These are phyloP conservation scores for Neosilurus hyrtlii DNA, from an alignment of 2,797 vertebrate genomes.

Conservation along the genomic window DNA sequence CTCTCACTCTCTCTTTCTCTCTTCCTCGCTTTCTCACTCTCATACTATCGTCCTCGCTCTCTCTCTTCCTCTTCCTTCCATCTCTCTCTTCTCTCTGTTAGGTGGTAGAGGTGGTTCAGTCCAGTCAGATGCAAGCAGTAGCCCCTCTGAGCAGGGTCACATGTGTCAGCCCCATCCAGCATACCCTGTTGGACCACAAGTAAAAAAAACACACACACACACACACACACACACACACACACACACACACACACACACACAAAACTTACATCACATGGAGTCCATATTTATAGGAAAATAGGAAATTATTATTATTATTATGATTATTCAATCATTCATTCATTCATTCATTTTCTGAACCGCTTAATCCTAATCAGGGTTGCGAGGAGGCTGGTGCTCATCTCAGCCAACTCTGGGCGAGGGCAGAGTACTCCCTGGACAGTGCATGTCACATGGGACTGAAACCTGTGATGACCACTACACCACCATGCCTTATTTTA, in stretches of 20 bases:
- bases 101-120: constrained; percentile 85
- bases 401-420: no score
- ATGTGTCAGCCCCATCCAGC: constrained; percentile 84
- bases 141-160: constrained; percentile 85
- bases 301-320: no score
- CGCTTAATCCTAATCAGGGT: no score
- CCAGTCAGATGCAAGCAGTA: constrained; percentile 83
- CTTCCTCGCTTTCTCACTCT: background rate
- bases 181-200: constrained; percentile 92
- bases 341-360: no score
- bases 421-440: no score
- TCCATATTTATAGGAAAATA: no score
- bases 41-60: constrained; percentile 24
- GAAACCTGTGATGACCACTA: no score
- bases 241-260: background rate
- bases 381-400: no score
- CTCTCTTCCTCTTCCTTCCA: background rate
- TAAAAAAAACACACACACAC: constrained; percentile 54
- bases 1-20: background rate
- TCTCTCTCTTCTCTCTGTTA: constrained; percentile 56
- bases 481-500: no score
- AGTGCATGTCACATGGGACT: no score
- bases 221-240: background rate
- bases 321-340: no score
- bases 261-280: no score